Evolutionary conservation across 2,888 invertebrate genomes (phyloP).

Genomic region (Stenchaetothrips biformis): DNA sequence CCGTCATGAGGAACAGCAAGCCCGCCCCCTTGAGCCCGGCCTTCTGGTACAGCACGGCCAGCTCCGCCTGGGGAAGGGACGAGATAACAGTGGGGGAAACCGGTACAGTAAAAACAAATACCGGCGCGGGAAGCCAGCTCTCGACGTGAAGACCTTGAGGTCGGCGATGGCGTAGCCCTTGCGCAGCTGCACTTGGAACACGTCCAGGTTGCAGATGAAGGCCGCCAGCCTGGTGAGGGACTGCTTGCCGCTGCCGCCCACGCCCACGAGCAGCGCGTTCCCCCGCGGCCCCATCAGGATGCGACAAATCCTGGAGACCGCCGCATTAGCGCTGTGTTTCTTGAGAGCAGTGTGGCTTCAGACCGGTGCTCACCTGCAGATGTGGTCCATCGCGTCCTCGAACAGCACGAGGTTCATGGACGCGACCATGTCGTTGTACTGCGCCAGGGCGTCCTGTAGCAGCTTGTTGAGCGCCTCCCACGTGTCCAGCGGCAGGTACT

Average conservation of each 20-base stretch:
- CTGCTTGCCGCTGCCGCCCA: conserved; percentile 93
- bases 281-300: conserved; percentile 89
- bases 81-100: background rate
- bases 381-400: conserved; percentile 90
- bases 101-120: conserved; percentile 15
- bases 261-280: conserved; percentile 86
- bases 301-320: conserved; percentile 68
- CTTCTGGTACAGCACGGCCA: conserved; percentile 74
- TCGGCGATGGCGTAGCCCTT: conserved; percentile 83
- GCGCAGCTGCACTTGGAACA: conserved; percentile 86
- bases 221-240: conserved; percentile 82
- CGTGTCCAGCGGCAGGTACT: conserved; percentile 73
- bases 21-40: conserved; percentile 80
- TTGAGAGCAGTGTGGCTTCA: background rate
- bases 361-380: conserved; percentile 59
- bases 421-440: conserved; percentile 83
- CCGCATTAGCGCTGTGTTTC: background rate
- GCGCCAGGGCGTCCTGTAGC: conserved; percentile 71
- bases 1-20: conserved; percentile 86
- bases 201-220: conserved; percentile 85
- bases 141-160: conserved; percentile 53
- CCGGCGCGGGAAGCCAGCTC: conserved; percentile 21
- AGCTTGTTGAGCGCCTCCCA: conserved; percentile 68
- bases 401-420: conserved; percentile 92
- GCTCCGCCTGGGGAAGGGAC: conserved; percentile 43